Base-by-base conservation (phyloP, 2,797 vertebrate species). In the Pangasius mekongensis region DNA sequence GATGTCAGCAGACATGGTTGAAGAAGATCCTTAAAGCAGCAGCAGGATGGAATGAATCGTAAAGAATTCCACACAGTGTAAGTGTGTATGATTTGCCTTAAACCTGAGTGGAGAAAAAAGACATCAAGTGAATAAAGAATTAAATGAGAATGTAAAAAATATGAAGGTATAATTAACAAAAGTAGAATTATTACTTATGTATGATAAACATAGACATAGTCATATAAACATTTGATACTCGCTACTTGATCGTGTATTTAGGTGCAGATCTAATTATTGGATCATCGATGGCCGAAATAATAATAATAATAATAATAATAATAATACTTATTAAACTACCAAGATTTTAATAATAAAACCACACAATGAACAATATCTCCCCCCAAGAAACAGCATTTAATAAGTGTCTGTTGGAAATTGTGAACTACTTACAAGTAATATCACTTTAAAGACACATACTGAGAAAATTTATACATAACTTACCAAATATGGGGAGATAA, bases 1-100 rank as follows among this genome's bases (percentile, higher is more conserved):
- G 52, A 93, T 92, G 73, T 88, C 89, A 36, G 94, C 86, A 13
- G 94, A 90, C 95, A 96, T 97, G 87, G 73, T 92, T 16, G 67
- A 91, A 67, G 89, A 49, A 83, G 73, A 56, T 60, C 66, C 27
- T 52, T 66, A 9, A 80, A 27, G 18, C 10, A 81, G 54, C 78
- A 60, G 56, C 20, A 3, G 69, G 52, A 84, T 33, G 62, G 52
- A 83, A 30, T 36, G 52, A 33, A 30, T n/a, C 0, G 33, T 76
- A 7, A 67, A 78, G 39, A 76, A 64, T 36, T 52, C 36, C 60
- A 56, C 69, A 18, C 58, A 22, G 5, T 80, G 18, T 2, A 0
- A 16, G 24, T 82, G 16, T 74, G 43, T 36, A 49, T 47, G 58
- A 39, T 36, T 77, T 66, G 22, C 43, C 24, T 84, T 43, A 18